A percentile compares a stretch with the other conserved stretches of the same genome.
Evolutionary conservation across 1,140 invertebrate genomes (phyloP).

Genomic region (Drosophila ananassae): DNA sequence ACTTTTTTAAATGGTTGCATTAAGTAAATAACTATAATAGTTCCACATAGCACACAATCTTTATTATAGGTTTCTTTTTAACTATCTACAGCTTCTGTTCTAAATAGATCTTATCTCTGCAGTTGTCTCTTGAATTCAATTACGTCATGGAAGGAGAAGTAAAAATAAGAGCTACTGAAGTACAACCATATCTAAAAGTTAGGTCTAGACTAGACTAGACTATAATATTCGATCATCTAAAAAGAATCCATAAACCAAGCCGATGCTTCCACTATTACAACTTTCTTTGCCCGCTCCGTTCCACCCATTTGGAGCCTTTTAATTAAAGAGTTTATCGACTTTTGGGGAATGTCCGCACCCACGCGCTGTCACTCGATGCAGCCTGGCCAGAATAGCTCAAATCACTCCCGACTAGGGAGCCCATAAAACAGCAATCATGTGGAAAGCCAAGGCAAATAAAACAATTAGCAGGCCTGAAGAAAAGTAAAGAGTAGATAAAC

Average conservation of each 20-base stretch:
- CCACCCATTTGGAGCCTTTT: slow-evolving; percentile 7
- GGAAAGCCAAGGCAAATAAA: slow-evolving; percentile 71
- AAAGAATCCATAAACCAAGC: background rate
- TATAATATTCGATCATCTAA: background rate
- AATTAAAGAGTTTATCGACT: slow-evolving; percentile 25
- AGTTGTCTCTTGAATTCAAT: background rate
- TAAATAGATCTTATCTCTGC: background rate
- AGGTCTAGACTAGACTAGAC: too few species aligned
- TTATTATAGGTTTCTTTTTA: too few species aligned
- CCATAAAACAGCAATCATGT: slow-evolving; percentile 67
- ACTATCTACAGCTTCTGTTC: background rate
- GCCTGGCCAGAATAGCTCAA: slow-evolving; percentile 3
- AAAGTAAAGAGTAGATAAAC: slow-evolving; percentile 57
- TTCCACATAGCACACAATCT: background rate
- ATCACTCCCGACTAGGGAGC: slow-evolving; percentile 11
- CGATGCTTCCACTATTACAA: background rate
- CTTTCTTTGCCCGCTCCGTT: slow-evolving; percentile 19
- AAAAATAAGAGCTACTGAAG: too few species aligned
- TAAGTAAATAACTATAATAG: background rate
- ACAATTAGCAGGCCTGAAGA: slow-evolving; percentile 58
- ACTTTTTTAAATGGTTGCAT: slow-evolving; percentile 1
- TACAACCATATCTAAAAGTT: background rate
- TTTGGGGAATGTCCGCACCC: slow-evolving; percentile 36
- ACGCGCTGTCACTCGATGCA: slow-evolving; percentile 16
- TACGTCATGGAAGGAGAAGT: background rate